These are phyloP conservation scores for Thaumatotibia leucotreta DNA, from an alignment of 1,140 invertebrate species.

Conservation along the genomic window DNA sequence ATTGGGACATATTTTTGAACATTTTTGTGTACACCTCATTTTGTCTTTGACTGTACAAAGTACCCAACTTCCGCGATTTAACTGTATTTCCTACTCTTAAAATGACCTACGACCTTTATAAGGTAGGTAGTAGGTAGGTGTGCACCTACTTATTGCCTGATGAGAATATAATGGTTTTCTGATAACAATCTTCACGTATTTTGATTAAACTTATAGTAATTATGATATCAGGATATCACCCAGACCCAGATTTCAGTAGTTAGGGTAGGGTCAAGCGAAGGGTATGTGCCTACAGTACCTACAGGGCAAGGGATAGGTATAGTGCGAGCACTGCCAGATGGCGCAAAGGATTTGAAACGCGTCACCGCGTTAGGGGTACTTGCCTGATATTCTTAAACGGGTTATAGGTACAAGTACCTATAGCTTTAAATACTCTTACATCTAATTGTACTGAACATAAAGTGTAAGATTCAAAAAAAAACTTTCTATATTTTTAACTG, in stretches of 20 bases:
- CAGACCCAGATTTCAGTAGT: background rate
- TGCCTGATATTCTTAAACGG: background rate
- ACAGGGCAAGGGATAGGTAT: background rate
- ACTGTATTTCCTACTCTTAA: background rate
- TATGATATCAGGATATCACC: constrained; percentile 1
- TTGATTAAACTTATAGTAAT: constrained; percentile 9
- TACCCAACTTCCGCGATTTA: too few species aligned
- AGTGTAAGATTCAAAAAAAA: too few species aligned
- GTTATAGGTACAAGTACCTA: background rate
- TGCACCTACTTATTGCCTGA: background rate
- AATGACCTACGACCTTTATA: background rate
- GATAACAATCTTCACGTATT: background rate
- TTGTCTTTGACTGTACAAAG: too few species aligned
- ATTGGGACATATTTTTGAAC: too few species aligned
- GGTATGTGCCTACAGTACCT: background rate
- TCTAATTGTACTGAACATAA: too few species aligned
- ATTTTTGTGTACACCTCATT: too few species aligned
- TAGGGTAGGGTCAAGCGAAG: background rate
- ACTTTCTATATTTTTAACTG: too few species aligned
- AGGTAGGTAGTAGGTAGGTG: too few species aligned
- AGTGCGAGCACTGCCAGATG: background rate
- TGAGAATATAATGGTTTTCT: constrained; percentile 9
- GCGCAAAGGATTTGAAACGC: background rate
- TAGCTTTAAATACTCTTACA: too few species aligned
- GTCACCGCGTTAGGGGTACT: background rate